Conservation (phyloP, 64 coral and sea anemone species). For the Porites lutea region DNA sequence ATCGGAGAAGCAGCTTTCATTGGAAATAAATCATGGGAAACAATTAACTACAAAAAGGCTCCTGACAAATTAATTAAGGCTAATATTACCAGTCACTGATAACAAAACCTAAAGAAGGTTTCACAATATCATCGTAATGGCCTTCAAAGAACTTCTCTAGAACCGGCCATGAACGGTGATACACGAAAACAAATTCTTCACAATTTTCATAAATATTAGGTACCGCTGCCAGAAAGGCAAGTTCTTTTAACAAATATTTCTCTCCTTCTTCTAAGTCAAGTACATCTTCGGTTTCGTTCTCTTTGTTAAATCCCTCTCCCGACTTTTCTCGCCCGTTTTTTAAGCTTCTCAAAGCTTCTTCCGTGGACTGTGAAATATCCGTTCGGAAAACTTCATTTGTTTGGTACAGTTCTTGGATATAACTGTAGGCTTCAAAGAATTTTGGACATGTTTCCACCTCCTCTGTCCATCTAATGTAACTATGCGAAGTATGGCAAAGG, state of each 20-base stretch:
- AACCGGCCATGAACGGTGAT: conserved; percentile 79
- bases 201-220: conserved; percentile 73
- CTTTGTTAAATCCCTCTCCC: neutral
- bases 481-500: neutral
- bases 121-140: conserved; percentile 48
- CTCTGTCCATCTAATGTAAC: conserved; percentile 77
- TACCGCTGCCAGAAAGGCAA: conserved; percentile 67
- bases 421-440: conserved; percentile 51
- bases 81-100: conserved; percentile 13
- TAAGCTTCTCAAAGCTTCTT: conserved; percentile 62
- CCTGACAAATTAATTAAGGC: too few species aligned
- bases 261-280: conserved; percentile 79
- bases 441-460: conserved; percentile 61
- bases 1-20: too few species aligned
- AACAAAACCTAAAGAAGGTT: conserved; percentile 67
- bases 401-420: conserved; percentile 70
- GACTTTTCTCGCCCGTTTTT: conserved; percentile 14
- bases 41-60: too few species aligned
- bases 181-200: conserved; percentile 78
- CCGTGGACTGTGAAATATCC: conserved; percentile 66
- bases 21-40: too few species aligned
- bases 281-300: neutral
- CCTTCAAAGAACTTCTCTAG: conserved; percentile 78
- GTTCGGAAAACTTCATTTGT: conserved; percentile 61
- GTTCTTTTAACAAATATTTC: conserved; percentile 80